Conservation (phyloP, 2,797 vertebrate species). For the Sebastes jordani region DNA sequence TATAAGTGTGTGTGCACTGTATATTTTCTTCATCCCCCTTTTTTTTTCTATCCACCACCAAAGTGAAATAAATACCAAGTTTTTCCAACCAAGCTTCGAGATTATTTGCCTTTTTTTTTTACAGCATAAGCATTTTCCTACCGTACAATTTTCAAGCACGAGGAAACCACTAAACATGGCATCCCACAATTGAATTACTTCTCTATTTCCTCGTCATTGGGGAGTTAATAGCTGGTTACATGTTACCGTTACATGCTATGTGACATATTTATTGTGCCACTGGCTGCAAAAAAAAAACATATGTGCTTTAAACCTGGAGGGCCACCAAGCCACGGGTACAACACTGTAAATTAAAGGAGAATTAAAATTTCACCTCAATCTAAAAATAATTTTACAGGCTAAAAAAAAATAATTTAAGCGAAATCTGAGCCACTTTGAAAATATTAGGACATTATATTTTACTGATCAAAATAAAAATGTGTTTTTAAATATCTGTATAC, state of each 20-base stretch:
- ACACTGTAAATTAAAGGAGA: constrained; percentile 22
- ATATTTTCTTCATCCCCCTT: neutral
- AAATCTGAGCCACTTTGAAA: neutral
- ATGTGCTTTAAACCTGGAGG: neutral
- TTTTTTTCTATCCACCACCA: constrained; percentile 2
- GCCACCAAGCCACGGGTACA: constrained; percentile 5
- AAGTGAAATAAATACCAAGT: constrained; percentile 37
- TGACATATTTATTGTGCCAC: constrained; percentile 61
- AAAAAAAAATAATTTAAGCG: neutral
- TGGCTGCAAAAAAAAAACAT: constrained; percentile 10
- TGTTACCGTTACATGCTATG: constrained; percentile 41
- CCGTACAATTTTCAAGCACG: constrained; percentile 36
- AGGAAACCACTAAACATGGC: constrained; percentile 64
- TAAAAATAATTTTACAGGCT: constrained; percentile 7
- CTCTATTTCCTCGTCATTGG: constrained; percentile 25
- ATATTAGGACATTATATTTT: neutral
- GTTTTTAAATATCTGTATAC: neutral
- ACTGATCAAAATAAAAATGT: neutral
- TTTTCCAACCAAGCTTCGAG: constrained; percentile 20
- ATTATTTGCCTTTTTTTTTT: constrained; percentile 19
- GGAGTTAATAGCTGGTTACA: constrained; percentile 56
- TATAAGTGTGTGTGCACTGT: neutral
- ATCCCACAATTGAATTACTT: constrained; percentile 38
- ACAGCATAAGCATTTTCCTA: constrained; percentile 37
- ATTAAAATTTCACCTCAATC: constrained; percentile 12